Evolutionary conservation across 1,140 invertebrate species (phyloP).

Genomic region (Drosophila sp.): DNA sequence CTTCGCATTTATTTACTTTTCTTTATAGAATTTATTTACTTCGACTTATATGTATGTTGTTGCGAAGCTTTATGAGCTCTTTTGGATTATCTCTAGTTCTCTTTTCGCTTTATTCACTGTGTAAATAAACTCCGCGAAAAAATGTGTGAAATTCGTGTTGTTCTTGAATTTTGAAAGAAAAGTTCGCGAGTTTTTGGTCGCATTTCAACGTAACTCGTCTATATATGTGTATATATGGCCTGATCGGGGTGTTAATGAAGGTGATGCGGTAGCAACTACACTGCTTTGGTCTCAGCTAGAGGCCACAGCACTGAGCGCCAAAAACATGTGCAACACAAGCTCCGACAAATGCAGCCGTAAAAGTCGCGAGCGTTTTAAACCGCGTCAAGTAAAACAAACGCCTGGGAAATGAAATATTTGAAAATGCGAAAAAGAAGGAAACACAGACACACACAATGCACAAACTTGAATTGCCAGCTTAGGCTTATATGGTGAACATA

Average conservation of each 20-base stretch:
- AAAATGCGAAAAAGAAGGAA: slow-evolving; percentile 8
- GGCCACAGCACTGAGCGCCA: slow-evolving; percentile 36
- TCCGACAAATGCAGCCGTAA: slow-evolving; percentile 18
- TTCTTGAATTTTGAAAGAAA: slow-evolving; percentile 54
- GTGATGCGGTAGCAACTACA: slow-evolving; percentile 26
- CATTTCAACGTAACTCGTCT: slow-evolving; percentile 16
- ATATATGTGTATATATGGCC: slow-evolving; percentile 17
- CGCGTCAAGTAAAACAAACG: background rate
- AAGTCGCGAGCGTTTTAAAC: slow-evolving; percentile 32
- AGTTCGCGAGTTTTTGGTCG: slow-evolving; percentile 17
- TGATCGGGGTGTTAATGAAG: slow-evolving; percentile 41
- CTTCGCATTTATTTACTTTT: slow-evolving; percentile 14
- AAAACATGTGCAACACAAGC: slow-evolving; percentile 17
- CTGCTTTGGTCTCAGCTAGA: slow-evolving; percentile 3
- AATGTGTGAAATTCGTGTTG: slow-evolving; percentile 60
- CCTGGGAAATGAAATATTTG: background rate
- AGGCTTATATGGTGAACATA: slow-evolving; percentile 32
- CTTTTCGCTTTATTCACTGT: slow-evolving; percentile 25
- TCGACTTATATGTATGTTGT: slow-evolving; percentile 1
- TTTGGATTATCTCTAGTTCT: slow-evolving; percentile 11
- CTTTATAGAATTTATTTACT: slow-evolving; percentile 5
- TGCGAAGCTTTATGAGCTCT: background rate
- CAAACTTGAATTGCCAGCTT: slow-evolving; percentile 32
- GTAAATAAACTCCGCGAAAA: slow-evolving; percentile 35
- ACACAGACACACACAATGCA: background rate